Evolutionary conservation across 2,797 vertebrate genomes (phyloP).

Genomic region (Acanthopagrus latus): DNA sequence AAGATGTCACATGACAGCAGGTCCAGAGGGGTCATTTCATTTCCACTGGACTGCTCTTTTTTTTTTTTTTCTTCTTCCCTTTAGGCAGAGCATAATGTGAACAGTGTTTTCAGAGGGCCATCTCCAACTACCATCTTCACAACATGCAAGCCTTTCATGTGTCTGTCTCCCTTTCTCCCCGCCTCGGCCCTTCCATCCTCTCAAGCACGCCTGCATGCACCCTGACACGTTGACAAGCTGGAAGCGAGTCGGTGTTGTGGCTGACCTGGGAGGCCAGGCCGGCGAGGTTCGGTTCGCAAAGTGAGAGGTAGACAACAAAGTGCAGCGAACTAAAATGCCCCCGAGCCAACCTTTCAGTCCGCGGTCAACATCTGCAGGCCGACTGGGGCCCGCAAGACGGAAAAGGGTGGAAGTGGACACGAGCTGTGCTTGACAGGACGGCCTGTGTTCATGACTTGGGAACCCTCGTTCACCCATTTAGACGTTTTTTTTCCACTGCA

Average conservation of each 20-base stretch:
- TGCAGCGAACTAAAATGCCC: constrained; percentile 69
- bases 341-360: constrained; percentile 63
- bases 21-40: constrained; percentile 68
- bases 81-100: constrained; percentile 67
- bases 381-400: constrained; percentile 32
- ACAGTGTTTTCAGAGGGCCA: constrained; percentile 64
- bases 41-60: constrained; percentile 69
- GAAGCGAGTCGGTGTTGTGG: constrained; percentile 73
- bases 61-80: constrained; percentile 27
- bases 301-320: constrained; percentile 73
- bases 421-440: constrained; percentile 41
- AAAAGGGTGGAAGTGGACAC: constrained; percentile 45
- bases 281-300: constrained; percentile 69
- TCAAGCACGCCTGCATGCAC: constrained; percentile 74
- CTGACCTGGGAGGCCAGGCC: constrained; percentile 75
- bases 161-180: constrained; percentile 44
- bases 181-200: constrained; percentile 57
- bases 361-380: constrained; percentile 69
- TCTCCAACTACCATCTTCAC: constrained; percentile 68
- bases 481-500: too few species aligned
- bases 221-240: constrained; percentile 80
- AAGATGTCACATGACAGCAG: constrained; percentile 76
- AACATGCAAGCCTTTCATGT: constrained; percentile 76
- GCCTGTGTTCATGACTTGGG: background rate
- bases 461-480: background rate